Conservation (phyloP, 2,888 invertebrate species). For the Sabatieria punctata region DNA sequence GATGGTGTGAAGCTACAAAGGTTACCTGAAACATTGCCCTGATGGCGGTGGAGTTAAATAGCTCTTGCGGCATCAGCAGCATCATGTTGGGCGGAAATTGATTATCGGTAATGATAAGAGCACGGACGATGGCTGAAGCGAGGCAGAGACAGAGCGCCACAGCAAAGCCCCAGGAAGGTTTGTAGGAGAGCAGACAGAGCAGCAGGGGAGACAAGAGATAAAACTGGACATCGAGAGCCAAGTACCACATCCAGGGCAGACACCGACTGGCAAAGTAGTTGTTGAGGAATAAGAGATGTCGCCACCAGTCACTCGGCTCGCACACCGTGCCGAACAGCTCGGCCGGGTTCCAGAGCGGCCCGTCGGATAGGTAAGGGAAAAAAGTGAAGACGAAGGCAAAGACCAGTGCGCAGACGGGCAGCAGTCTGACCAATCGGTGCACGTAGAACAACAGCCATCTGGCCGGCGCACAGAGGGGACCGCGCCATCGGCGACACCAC, state of each 20-base stretch:
- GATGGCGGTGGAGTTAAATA: no score
- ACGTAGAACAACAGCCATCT: conserved; percentile 6
- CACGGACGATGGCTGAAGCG: not conserved
- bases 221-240: conserved; percentile 19
- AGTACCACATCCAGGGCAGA: conserved; percentile 22
- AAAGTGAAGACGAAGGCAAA: conserved; percentile 5
- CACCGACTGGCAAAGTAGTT: conserved; percentile 17
- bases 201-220: conserved; percentile 13
- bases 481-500: not conserved
- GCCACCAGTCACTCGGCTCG: conserved; percentile 11
- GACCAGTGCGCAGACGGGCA: conserved; percentile 10
- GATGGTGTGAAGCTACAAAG: no score
- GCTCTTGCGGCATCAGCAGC: conserved; percentile 3
- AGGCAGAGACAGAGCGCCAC: not conserved
- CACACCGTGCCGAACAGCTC: conserved; percentile 19
- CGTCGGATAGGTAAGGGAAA: conserved; percentile 5
- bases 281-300: conserved; percentile 15
- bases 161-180: not conserved
- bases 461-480: not conserved
- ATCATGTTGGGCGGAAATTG: conserved; percentile 3
- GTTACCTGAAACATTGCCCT: no score
- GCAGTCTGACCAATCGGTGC: conserved; percentile 9
- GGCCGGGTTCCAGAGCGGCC: conserved; percentile 10
- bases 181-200: not conserved
- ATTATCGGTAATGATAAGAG: not conserved